Evolutionary conservation across 2,797 vertebrate genomes (phyloP).

Genomic region (Anableps anableps): DNA sequence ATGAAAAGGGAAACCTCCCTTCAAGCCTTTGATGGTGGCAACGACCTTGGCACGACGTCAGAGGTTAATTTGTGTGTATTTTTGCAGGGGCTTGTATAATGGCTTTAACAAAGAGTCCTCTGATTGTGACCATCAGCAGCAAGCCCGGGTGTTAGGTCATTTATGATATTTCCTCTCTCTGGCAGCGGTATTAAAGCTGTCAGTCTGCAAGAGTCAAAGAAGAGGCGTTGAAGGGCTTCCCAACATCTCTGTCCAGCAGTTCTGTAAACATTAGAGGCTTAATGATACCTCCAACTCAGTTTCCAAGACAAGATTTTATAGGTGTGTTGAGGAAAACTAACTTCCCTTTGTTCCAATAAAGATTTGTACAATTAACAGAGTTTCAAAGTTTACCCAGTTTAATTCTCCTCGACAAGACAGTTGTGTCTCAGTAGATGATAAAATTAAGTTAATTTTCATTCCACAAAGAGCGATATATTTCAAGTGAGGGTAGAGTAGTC

Average conservation of each 20-base stretch:
- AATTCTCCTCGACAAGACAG: not conserved
- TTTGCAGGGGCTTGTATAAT: conserved; percentile 61
- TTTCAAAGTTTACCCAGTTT: not conserved
- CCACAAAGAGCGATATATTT: not conserved
- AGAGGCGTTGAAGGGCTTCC: not conserved
- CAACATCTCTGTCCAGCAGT: conserved; percentile 18
- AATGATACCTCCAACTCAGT: not conserved
- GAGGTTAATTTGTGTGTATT: conserved; percentile 64
- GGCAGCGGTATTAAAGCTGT: conserved; percentile 56
- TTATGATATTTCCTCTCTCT: conserved; percentile 58
- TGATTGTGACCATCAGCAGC: conserved; percentile 68
- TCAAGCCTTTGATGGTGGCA: conserved; percentile 40
- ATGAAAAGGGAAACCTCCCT: conserved; percentile 59
- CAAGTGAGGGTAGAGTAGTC: not conserved
- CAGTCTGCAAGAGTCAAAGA: conserved; percentile 26
- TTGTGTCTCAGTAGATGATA: not conserved
- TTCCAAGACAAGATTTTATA: not conserved
- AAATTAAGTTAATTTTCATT: not conserved
- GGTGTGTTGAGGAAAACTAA: not conserved
- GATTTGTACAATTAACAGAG: not conserved
- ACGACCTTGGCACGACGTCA: conserved; percentile 47
- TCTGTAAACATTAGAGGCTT: conserved; percentile 20
- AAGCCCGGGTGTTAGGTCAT: conserved; percentile 69
- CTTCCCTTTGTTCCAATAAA: not conserved
- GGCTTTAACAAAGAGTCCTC: conserved; percentile 72